phyloP scores from a whole-genome alignment of 2,113 vertebrate genomes.

The Notiomystis cincta region DNA sequence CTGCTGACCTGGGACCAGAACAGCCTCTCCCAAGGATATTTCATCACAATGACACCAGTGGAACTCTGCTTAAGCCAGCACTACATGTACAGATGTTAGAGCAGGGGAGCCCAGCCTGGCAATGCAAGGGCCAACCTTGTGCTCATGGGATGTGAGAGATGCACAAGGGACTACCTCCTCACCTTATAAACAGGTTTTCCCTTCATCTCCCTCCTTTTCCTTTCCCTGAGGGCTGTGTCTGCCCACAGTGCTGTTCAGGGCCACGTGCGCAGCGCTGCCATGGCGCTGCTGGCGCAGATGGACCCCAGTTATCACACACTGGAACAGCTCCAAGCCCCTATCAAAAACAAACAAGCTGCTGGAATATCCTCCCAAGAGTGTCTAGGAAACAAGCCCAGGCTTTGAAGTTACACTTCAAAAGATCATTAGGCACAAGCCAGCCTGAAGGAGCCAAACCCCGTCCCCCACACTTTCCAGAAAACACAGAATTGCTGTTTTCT shows the following conservation, averaged over 20 bases:
- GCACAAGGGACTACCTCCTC: neutral
- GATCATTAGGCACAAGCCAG: neutral
- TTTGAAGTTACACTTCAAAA: slow-evolving; percentile 50
- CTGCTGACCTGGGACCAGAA: rapidly evolving
- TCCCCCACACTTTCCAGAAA: neutral
- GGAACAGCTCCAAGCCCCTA: neutral
- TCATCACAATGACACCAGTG: neutral
- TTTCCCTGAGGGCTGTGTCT: neutral
- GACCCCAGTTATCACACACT: neutral
- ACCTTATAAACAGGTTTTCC: neutral
- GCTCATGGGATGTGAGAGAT: rapidly evolving
- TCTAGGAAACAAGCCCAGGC: neutral
- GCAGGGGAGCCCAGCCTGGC: neutral
- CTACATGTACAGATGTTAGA: rapidly evolving
- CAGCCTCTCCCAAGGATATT: neutral
- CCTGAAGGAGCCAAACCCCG: neutral
- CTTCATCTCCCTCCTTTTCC: neutral
- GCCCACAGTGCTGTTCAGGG: rapidly evolving
- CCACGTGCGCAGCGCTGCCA: neutral
- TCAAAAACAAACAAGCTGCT: neutral
- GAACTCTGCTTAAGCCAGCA: neutral
- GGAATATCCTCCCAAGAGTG: neutral
- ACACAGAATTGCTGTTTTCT: neutral
- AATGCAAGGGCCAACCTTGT: neutral
- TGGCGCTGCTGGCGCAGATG: neutral